Base-by-base conservation (phyloP, 2,113 vertebrate genomes). In the Dromaius novaehollandiae region DNA sequence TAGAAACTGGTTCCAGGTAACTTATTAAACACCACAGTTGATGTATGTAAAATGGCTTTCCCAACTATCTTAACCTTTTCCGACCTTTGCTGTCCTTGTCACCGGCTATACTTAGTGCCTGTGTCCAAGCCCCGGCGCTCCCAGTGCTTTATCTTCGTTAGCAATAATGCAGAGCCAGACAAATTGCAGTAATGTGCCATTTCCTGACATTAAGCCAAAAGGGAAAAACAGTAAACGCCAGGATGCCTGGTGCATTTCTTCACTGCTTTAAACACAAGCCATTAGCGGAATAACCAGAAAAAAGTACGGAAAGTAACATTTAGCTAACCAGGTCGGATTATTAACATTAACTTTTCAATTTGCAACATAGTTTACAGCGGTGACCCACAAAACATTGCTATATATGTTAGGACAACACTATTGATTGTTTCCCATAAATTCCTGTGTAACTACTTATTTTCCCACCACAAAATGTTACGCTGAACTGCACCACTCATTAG, bases 181-280 rank as follows among this genome's bases (percentile, higher is more conserved):
- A 63, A 89, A 96, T 32, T 24, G 63, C 73, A 69, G n/a, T 66
- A 73, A 94, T 34, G 79, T 93, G 91, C 79, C 53, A n/a, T 79
- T 95, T 96, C 94, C 95, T 88, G 95, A 96, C 82, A 53, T 36
- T 12, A 76, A 88, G n/a, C 66, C 95, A 91, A 78, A 80, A 86
- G 50, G 81, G 80, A 91, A 28, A 85, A 88, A 75, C 76, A 77
- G 80, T 13, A 51, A 89, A 94, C 84, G 83, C 74, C 91, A 91
- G 73, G 82, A 93, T 75, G 93, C 66, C 78, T 94, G 83, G 77
- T 86, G 74, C 66, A 53, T 89, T 93, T 96, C 91, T 96, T 94
- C 85, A 74, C 71, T 84, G 20, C 63, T 97, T 63, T 82, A 56
- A 94, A 90, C 48, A 26, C 38, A 84, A 95, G 61, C 69, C 66